Evolutionary conservation across 2,113 vertebrate genomes (phyloP).

Genomic region (Calidris pygmaea): DNA sequence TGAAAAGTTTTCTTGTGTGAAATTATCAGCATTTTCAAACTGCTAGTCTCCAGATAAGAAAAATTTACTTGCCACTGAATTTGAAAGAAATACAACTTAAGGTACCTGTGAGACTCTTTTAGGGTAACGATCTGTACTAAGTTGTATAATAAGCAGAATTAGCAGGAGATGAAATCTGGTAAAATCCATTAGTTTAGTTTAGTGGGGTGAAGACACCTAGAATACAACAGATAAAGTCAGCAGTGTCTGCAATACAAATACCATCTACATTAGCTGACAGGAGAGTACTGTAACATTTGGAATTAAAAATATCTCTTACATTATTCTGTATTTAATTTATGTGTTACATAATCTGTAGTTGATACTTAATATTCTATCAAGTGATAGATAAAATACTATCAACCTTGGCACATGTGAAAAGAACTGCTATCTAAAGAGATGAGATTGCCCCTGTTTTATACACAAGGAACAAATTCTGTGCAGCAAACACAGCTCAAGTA

Average conservation of each 20-base stretch:
- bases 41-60: background rate
- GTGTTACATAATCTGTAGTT: background rate
- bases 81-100: background rate
- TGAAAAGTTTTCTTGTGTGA: background rate
- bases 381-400: background rate
- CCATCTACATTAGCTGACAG: background rate
- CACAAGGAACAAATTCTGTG: background rate
- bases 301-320: background rate
- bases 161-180: background rate
- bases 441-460: background rate
- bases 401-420: background rate
- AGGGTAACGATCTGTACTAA: background rate
- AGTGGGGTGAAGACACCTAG: background rate
- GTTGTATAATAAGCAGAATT: background rate
- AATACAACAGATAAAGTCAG: background rate
- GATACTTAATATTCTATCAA: background rate
- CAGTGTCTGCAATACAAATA: background rate
- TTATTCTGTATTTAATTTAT: background rate
- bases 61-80: background rate
- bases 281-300: background rate
- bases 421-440: background rate
- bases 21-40: background rate
- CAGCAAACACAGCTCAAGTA: background rate
- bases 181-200: background rate
- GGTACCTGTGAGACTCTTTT: background rate